Evolutionary conservation across 2,888 invertebrate species (phyloP), one percentile per base, ranked within the genome.

Genomic region (Aleiodes leptofemur): DNA sequence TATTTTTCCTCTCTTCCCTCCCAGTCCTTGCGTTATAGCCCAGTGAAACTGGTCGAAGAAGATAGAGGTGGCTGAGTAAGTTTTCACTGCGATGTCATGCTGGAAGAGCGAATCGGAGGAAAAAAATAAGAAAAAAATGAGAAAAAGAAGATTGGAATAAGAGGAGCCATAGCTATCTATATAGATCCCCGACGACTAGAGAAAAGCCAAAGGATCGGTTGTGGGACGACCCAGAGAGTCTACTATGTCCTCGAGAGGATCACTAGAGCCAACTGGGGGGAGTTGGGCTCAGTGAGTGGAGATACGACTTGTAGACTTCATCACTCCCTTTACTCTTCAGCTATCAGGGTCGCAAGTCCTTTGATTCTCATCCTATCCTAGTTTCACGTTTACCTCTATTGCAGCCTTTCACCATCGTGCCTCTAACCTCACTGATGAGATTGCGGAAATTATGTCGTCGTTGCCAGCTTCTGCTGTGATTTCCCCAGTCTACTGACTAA

Each of bases 381-480:
- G 43, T 43, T 43, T 43, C 43, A 43, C 57, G 31, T 57, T 43
- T 14, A 53, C 53, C 53, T 53, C 8, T 16, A 53, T 53, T 53
- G 14, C 14, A 59, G 69, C 66, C 14, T 69, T 69, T 43, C 57
- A 11, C 68, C 57, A 68, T 73, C 51, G 59, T 55, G 50, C 48
- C 34, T 66, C 34, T 79, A 80, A 83, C 43, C 43, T 81, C 80
- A 76, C 70, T 79, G 80, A 83, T 76, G 81, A 81, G 82, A 84
- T 84, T 80, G 76, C 73, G 78, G 79, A 82, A 83, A 84, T 83
- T 81, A 82, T 81, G 76, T 79, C 80, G 76, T 77, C 79, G 75
- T 61, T 48, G 77, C 34, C 14, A 77, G 74, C 76, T 78, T 75
- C 69, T 43, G 57, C 43, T 9, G 9, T 43, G 43, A 43, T 43